Evolutionary conservation across 2,113 vertebrate species (phyloP), one percentile per base, ranked within the genome.

Genomic region (Cochlearius cochlearius): DNA sequence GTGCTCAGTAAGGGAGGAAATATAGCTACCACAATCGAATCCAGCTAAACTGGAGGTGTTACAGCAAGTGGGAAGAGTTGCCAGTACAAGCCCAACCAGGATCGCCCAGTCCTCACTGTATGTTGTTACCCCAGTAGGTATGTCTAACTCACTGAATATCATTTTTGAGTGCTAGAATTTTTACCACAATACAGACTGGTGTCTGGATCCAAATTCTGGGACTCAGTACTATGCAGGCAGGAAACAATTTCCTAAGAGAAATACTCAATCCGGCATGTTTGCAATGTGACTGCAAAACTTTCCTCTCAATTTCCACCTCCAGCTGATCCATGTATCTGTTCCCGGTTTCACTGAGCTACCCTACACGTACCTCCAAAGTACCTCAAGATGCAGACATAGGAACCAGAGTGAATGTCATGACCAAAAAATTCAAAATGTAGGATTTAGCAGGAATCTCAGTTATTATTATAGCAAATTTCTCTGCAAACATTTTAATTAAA

Each of bases 401-500:
- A 95, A 69, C 19, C 10, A 12, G 9, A 83, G 25, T 12, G 55
- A 59, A 80, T 10, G 27, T 64, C 21, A 27, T 55, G 36, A 68
- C 36, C 5, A 10, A 88, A 88, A 88, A 69, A 86, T 45, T 67
- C 3, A 74, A 92, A 94, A 77, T n/a, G 11, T 26, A 19, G 38
- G 39, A 64, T 92, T 81, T 85, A 92, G 17, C 21, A 72, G 60
- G n/a, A 85, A 30, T 47, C 19, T 81, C 4, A 6, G 19, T 76
- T 88, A 86, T 62, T 78, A 78, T 67, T 71, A 47, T 10, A 78
- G 10, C 10, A 74, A 93, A 23, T 75, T 73, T 86, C 67, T 91
- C 86, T 81, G 59, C 43, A 95, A 96, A 75, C 69, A 64, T 67
- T 86, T 95, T 89, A 89, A 94, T 95, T 92, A 75, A 95, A 94